phyloP scores from a whole-genome alignment of 2,888 invertebrate genomes.

The Phengaris alcon region DNA sequence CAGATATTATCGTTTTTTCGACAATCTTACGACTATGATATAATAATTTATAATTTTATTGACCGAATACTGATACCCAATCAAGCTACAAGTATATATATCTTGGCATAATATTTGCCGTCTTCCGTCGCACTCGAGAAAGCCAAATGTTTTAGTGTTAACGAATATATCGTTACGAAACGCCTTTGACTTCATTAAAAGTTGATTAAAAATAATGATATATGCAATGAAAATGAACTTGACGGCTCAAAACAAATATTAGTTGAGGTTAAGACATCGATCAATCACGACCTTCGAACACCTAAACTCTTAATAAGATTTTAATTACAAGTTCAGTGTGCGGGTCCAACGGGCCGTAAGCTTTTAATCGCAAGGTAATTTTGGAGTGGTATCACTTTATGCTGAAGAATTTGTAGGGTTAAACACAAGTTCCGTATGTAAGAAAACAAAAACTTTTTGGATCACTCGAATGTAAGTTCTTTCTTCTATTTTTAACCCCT shows the following conservation, averaged over 20 bases:
- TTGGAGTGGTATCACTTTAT: not conserved
- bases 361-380: slow-evolving; percentile 23
- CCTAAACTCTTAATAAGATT: slow-evolving; percentile 26
- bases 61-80: too few species aligned
- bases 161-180: slow-evolving; percentile 22
- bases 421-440: too few species aligned
- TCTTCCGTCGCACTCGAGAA: not conserved
- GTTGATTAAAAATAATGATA: slow-evolving; percentile 47
- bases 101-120: not conserved
- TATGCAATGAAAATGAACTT: slow-evolving; percentile 61
- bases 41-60: too few species aligned
- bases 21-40: too few species aligned
- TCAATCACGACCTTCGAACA: slow-evolving; percentile 61
- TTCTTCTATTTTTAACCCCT: too few species aligned
- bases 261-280: slow-evolving; percentile 59
- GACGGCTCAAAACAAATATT: slow-evolving; percentile 59
- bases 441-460: too few species aligned
- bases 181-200: slow-evolving; percentile 30
- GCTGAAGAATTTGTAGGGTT: not conserved
- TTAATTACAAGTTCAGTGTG: slow-evolving; percentile 24
- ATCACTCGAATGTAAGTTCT: too few species aligned
- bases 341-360: not conserved
- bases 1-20: too few species aligned
- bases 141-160: slow-evolving; percentile 4
- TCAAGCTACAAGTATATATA: too few species aligned